These are phyloP conservation scores for Regulus satrapa DNA, from an alignment of 2,113 vertebrate genomes.

Conservation along the genomic window DNA sequence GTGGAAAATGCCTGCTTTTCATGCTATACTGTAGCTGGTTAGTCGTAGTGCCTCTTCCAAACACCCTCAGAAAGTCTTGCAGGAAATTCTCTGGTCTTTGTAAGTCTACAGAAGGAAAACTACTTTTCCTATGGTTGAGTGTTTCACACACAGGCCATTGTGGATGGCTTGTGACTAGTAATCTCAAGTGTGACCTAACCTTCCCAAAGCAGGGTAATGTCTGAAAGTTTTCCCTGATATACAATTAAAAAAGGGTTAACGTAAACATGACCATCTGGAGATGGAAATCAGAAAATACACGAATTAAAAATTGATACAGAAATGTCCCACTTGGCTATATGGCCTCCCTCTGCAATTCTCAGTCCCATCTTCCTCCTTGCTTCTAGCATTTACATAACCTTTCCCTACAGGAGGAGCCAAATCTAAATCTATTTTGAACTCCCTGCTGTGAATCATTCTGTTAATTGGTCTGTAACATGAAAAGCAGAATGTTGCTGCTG, in stretches of 20 bases:
- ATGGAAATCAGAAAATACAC: background rate
- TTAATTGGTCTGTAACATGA: slow-evolving; percentile 61
- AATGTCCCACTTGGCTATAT: background rate
- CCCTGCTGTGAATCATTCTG: slow-evolving; percentile 62
- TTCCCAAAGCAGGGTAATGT: background rate
- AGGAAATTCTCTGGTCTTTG: background rate
- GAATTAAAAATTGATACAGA: background rate
- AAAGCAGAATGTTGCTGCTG: slow-evolving; percentile 53
- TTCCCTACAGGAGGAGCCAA: slow-evolving; percentile 9
- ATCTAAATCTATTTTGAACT: slow-evolving; percentile 38
- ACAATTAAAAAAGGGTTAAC: background rate
- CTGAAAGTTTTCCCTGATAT: background rate
- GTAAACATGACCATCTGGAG: background rate
- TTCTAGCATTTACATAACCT: background rate
- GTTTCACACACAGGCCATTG: background rate
- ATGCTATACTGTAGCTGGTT: background rate
- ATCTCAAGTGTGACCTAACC: background rate
- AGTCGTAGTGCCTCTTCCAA: background rate
- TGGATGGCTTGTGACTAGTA: background rate
- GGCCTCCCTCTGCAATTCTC: background rate
- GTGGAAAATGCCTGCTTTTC: background rate
- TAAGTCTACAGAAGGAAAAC: background rate
- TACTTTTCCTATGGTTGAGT: background rate
- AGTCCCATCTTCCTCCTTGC: background rate
- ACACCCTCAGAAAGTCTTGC: background rate